Percentiles rank a stretch among this genome's conserved stretches.
phyloP scores from a whole-genome alignment of 1,140 invertebrate species.

The Drosophila erecta region DNA sequence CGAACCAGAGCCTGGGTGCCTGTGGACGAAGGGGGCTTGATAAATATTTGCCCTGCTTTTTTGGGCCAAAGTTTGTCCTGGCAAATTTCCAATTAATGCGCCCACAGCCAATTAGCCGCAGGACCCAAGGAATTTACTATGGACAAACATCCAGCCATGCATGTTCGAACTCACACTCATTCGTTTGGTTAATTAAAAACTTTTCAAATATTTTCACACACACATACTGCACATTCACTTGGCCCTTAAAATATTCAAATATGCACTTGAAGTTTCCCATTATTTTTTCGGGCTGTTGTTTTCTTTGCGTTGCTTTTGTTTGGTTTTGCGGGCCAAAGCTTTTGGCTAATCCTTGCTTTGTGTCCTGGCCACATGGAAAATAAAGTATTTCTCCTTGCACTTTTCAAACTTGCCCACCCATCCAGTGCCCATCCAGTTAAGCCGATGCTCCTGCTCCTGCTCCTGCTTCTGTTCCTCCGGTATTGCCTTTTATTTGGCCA shows the following conservation, averaged over 20 bases:
- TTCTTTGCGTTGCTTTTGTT: slow-evolving; percentile 48
- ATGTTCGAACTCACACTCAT: slow-evolving; percentile 37
- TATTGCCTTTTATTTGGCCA: slow-evolving; percentile 58
- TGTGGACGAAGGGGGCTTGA: slow-evolving; percentile 67
- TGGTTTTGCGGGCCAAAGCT: slow-evolving; percentile 51
- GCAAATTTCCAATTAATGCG: slow-evolving; percentile 78
- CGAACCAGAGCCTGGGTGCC: slow-evolving; percentile 93
- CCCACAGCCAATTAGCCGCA: slow-evolving; percentile 77
- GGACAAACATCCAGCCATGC: slow-evolving; percentile 40
- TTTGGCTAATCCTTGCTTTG: slow-evolving; percentile 79
- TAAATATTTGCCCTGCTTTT: slow-evolving; percentile 66
- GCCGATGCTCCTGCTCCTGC: neutral
- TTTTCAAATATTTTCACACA: slow-evolving; percentile 77
- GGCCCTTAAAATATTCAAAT: slow-evolving; percentile 76
- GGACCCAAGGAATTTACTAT: slow-evolving; percentile 54
- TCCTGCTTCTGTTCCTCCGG: neutral
- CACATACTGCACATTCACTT: slow-evolving; percentile 11
- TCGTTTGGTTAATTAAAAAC: slow-evolving; percentile 83
- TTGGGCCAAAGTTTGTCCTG: slow-evolving; percentile 63
- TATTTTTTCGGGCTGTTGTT: slow-evolving; percentile 41
- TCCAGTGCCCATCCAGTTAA: neutral
- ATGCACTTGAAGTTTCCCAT: slow-evolving; percentile 77
- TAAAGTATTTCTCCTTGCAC: slow-evolving; percentile 82
- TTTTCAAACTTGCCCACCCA: slow-evolving; percentile 62
- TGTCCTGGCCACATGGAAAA: slow-evolving; percentile 75